A percentile compares a stretch with the other conserved stretches of the same genome.
These are phyloP conservation scores for Eristalinus sepulchralis DNA, from an alignment of 2,888 invertebrate species.

Conservation along the genomic window DNA sequence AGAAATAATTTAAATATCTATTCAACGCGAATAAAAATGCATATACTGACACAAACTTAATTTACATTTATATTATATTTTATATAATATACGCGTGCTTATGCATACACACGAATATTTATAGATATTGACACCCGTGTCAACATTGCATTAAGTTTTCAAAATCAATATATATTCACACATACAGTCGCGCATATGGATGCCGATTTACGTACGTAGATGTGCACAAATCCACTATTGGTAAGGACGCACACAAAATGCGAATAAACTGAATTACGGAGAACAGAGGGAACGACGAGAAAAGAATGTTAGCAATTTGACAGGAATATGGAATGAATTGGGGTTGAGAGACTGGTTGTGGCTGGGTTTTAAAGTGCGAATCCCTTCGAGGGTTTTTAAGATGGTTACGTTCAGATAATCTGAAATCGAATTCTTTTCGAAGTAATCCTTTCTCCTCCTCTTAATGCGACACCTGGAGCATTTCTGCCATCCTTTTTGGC, in stretches of 20 bases:
- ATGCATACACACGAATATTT: not conserved
- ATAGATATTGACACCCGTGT: not conserved
- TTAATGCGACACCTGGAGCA: conserved; percentile 62
- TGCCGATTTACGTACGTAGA: not conserved
- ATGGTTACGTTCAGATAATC: conserved; percentile 58
- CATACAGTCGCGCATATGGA: not conserved
- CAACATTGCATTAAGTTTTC: not conserved
- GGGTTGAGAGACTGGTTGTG: not conserved
- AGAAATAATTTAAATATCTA: not conserved
- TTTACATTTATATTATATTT: not conserved
- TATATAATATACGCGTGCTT: not conserved
- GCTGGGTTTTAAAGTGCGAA: not conserved
- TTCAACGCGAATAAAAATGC: not conserved
- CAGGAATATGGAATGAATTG: conserved; percentile 11
- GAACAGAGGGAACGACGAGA: conserved; percentile 54
- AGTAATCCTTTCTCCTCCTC: conserved; percentile 52
- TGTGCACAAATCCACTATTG: not conserved
- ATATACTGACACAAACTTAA: not conserved
- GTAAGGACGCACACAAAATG: not conserved
- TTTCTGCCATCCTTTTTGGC: conserved; percentile 51
- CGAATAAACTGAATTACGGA: conserved; percentile 32
- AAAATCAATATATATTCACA: not conserved
- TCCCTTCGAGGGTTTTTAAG: conserved; percentile 50
- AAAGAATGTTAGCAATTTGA: conserved; percentile 70
- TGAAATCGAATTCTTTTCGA: conserved; percentile 66